Evolutionary conservation across 1,140 invertebrate genomes (phyloP).

Genomic region (Drosophila novamexicana): DNA sequence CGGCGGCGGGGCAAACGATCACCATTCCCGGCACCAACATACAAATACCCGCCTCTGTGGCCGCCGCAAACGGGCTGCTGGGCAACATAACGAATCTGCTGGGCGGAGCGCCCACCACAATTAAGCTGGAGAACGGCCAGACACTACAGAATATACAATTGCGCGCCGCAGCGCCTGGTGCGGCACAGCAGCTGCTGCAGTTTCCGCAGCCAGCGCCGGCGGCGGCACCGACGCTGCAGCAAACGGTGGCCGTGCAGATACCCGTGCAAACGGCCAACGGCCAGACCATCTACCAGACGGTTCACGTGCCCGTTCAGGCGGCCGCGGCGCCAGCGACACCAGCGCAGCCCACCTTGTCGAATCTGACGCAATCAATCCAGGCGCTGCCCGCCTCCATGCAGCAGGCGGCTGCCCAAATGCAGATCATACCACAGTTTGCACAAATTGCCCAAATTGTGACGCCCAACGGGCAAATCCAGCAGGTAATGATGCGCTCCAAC

Average conservation of each 20-base stretch:
- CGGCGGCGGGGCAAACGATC: conserved; percentile 72
- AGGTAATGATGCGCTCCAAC: conserved; percentile 67
- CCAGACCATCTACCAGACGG: conserved; percentile 96
- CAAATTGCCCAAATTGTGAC: conserved; percentile 94
- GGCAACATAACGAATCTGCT: conserved; percentile 62
- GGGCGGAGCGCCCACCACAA: conserved; percentile 45
- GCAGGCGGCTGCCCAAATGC: conserved; percentile 84
- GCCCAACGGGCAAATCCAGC: conserved; percentile 94
- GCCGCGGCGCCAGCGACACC: conserved; percentile 85
- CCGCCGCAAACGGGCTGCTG: conserved; percentile 76
- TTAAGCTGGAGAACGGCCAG: conserved; percentile 78
- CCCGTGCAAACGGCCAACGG: conserved; percentile 95
- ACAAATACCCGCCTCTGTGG: conserved; percentile 85
- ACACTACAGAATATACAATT: conserved; percentile 87
- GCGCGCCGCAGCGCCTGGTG: conserved; percentile 58
- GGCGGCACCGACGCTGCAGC: conserved; percentile 89
- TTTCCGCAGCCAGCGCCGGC: conserved; percentile 84
- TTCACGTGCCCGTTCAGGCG: conserved; percentile 94
- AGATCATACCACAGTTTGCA: conserved; percentile 91
- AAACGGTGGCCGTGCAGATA: conserved; percentile 95
- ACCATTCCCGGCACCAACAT: conserved; percentile 87
- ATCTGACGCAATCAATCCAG: conserved; percentile 80
- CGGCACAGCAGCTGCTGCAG: conserved; percentile 88
- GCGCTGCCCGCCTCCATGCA: conserved; percentile 53
- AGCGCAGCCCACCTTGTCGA: conserved; percentile 58